Conservation (phyloP, 64 coral and sea anemone genomes). For the Dendrophyllia cribrosa region DNA sequence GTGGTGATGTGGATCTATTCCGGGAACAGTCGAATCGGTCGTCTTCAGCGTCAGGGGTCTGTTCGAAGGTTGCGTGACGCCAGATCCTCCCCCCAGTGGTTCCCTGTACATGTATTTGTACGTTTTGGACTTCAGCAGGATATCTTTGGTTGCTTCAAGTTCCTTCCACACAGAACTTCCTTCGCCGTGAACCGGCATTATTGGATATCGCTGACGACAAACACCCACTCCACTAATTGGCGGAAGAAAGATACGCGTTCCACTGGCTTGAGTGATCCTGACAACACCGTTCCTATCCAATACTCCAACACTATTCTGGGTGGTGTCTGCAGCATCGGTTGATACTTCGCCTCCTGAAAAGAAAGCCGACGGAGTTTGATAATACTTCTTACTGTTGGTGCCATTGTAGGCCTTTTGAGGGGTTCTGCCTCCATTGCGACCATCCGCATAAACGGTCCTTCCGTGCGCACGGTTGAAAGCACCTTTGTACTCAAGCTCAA, state of each 20-base stretch:
- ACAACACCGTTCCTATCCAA: conserved; percentile 67
- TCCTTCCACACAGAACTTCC: conserved; percentile 77
- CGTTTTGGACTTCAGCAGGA: conserved; percentile 60
- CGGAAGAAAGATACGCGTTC: conserved; percentile 75
- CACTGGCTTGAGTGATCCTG: conserved; percentile 35
- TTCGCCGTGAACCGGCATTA: conserved; percentile 79
- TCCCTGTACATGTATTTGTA: conserved; percentile 41
- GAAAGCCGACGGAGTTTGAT: conserved; percentile 80
- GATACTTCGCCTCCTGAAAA: conserved; percentile 77
- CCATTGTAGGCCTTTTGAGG: conserved; percentile 77
- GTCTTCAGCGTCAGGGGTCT: conserved; percentile 10
- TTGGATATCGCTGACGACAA: conserved; percentile 75
- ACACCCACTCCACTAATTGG: conserved; percentile 49
- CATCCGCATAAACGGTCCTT: conserved; percentile 46
- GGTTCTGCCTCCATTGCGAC: conserved; percentile 75
- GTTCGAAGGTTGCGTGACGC: not conserved
- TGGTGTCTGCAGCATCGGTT: conserved; percentile 87
- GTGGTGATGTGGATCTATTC: conserved; percentile 38
- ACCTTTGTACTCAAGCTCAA: conserved; percentile 79
- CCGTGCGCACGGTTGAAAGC: not conserved
- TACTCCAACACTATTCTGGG: conserved; percentile 79
- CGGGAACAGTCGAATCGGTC: not conserved
- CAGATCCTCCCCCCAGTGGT: conserved; percentile 2
- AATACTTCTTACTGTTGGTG: conserved; percentile 82
- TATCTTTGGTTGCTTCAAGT: conserved; percentile 67